phyloP scores from a whole-genome alignment of 2,797 vertebrate genomes.

The Mormyrops attenuatus region DNA sequence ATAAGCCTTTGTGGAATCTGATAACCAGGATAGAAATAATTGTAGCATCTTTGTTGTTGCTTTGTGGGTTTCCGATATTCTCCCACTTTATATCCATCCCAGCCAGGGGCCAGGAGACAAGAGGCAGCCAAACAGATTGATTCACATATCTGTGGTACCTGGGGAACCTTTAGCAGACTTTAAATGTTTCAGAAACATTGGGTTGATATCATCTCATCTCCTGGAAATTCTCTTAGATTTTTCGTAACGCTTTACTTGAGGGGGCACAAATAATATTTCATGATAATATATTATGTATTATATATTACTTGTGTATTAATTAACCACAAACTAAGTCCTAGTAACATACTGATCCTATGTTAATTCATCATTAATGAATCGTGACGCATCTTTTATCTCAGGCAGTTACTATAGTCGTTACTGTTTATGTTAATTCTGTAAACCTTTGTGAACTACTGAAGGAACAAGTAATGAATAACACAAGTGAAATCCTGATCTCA shows the following conservation, averaged over 20 bases:
- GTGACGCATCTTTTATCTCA: neutral
- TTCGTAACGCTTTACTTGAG: neutral
- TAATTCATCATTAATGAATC: neutral
- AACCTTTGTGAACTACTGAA: no score
- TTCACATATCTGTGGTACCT: neutral
- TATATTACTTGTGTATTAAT: neutral
- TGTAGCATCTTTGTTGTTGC: neutral
- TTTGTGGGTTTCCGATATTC: neutral
- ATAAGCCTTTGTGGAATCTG: neutral
- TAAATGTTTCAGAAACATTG: neutral
- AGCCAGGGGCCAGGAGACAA: neutral
- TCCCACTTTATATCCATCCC: neutral
- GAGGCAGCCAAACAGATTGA: neutral
- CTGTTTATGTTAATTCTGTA: no score
- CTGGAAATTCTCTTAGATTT: neutral
- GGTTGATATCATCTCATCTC: neutral
- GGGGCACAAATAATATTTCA: neutral
- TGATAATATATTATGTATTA: neutral
- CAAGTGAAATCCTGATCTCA: no score
- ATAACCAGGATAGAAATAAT: neutral
- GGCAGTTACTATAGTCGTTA: no score
- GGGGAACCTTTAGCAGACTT: neutral
- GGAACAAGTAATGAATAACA: no score
- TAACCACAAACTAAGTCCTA: neutral
- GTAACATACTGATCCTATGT: neutral